These are phyloP conservation scores for Morone chrysops DNA, from an alignment of 2,113 vertebrate genomes.

Conservation along the genomic window DNA sequence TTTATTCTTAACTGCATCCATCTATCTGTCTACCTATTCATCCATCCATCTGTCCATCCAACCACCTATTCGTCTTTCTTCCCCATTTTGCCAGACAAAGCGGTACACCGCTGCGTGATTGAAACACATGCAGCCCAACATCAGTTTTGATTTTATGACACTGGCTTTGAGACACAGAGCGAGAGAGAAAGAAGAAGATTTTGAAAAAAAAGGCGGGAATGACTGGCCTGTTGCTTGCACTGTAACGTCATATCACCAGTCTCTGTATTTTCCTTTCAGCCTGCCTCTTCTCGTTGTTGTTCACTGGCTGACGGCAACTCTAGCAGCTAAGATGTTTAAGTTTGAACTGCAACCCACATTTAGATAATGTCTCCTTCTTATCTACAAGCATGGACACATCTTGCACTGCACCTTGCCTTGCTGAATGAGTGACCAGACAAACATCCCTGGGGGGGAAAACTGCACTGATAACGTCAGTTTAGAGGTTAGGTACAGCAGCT, in stretches of 20 bases:
- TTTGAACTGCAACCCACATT: background rate
- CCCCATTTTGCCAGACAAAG: conserved; percentile 39
- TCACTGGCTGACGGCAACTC: background rate
- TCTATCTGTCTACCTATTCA: conserved; percentile 24
- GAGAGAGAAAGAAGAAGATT: background rate
- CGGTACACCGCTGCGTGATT: conserved; percentile 43
- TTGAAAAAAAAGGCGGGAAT: too few relatives aligned
- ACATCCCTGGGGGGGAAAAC: background rate
- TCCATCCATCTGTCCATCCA: conserved; percentile 10
- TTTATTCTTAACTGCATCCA: conserved; percentile 32
- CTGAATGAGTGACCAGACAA: background rate
- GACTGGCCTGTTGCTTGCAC: too few relatives aligned
- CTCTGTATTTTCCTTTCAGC: background rate
- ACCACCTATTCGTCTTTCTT: conserved; percentile 22
- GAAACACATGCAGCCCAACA: conserved; percentile 64
- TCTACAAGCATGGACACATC: background rate
- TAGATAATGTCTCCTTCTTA: background rate
- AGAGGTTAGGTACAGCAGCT: background rate
- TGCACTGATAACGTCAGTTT: background rate
- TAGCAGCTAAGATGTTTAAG: background rate
- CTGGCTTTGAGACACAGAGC: too few relatives aligned
- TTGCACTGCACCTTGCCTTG: background rate
- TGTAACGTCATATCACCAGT: background rate
- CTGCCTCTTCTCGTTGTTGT: too few relatives aligned
- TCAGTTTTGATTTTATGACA: conserved; percentile 33